Percentiles rank a stretch among this genome's conserved stretches.
Evolutionary conservation across 2,888 invertebrate species (phyloP).

Genomic region (Phengaris arion): DNA sequence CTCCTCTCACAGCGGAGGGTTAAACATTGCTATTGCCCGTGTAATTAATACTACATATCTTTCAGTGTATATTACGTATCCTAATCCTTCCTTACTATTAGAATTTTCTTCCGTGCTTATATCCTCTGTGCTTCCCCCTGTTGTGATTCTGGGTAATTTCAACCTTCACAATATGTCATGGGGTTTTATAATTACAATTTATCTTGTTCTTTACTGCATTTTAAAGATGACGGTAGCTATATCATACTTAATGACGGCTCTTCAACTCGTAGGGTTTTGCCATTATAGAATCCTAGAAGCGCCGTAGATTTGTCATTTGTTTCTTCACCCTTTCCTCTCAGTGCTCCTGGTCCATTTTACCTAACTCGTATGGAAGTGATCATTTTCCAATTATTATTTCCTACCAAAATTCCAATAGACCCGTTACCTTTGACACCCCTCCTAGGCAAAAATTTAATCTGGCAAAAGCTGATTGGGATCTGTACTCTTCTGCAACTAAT

Average conservation of each 20-base stretch:
- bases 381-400: constrained; percentile 9
- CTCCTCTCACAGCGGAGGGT: too few relatives aligned
- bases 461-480: not conserved
- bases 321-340: constrained; percentile 22
- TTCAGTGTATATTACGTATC: constrained; percentile 28
- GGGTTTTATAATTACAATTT: constrained; percentile 31
- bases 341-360: not conserved
- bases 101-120: constrained; percentile 30
- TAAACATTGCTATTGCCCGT: too few relatives aligned
- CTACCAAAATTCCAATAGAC: too few relatives aligned
- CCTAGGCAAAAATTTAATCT: not conserved
- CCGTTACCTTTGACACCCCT: not conserved
- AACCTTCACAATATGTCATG: constrained; percentile 33
- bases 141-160: constrained; percentile 33
- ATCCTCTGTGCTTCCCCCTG: constrained; percentile 26
- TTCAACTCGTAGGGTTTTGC: constrained; percentile 30
- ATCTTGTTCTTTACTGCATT: constrained; percentile 23
- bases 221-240: constrained; percentile 31
- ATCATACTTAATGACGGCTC: constrained; percentile 34
- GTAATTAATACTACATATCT: not conserved
- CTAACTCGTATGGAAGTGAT: constrained; percentile 23
- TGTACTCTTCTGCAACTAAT: not conserved
- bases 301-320: constrained; percentile 30
- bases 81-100: not conserved
- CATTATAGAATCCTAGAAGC: constrained; percentile 29